Conservation (phyloP, 2,888 invertebrate species). For the Leptura quadrifasciata region DNA sequence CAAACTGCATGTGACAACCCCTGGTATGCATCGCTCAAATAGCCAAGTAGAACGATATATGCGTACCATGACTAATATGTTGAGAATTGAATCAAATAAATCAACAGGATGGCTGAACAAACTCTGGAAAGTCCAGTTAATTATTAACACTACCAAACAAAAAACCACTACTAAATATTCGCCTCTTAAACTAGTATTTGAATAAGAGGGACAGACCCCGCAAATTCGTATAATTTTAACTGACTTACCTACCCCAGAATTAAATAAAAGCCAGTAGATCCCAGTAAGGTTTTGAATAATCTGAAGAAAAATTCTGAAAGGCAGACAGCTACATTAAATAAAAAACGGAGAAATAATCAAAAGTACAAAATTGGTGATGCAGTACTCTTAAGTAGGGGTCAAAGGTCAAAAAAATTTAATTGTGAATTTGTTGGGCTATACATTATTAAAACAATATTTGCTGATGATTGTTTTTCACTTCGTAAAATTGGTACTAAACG, state of each 20-base stretch:
- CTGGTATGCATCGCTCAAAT: constrained; percentile 48
- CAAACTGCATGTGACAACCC: constrained; percentile 47
- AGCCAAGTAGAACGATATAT: constrained; percentile 50
- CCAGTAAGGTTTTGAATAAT: constrained; percentile 28
- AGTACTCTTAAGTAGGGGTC: constrained; percentile 35
- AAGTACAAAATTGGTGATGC: constrained; percentile 41
- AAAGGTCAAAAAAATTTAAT: constrained; percentile 12
- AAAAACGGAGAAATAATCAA: constrained; percentile 34
- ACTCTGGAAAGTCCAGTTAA: constrained; percentile 44
- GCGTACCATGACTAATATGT: constrained; percentile 44
- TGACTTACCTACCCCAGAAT: constrained; percentile 27
- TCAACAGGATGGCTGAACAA: constrained; percentile 48
- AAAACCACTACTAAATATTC: constrained; percentile 48
- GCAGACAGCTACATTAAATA: constrained; percentile 37
- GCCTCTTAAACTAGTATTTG: constrained; percentile 48
- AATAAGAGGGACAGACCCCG: constrained; percentile 45
- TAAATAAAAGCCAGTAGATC: constrained; percentile 22
- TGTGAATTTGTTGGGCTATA: constrained; percentile 36
- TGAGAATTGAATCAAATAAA: constrained; percentile 41
- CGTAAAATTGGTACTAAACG: not conserved
- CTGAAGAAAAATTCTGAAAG: constrained; percentile 29
- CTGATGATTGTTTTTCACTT: constrained; percentile 14
- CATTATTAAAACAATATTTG: constrained; percentile 27
- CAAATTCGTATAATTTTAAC: constrained; percentile 47
- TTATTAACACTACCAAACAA: constrained; percentile 48